Percentiles rank a stretch among this genome's conserved stretches.
Evolutionary conservation across 2,797 vertebrate species (phyloP).

Genomic region (Brachyalestes nurse): DNA sequence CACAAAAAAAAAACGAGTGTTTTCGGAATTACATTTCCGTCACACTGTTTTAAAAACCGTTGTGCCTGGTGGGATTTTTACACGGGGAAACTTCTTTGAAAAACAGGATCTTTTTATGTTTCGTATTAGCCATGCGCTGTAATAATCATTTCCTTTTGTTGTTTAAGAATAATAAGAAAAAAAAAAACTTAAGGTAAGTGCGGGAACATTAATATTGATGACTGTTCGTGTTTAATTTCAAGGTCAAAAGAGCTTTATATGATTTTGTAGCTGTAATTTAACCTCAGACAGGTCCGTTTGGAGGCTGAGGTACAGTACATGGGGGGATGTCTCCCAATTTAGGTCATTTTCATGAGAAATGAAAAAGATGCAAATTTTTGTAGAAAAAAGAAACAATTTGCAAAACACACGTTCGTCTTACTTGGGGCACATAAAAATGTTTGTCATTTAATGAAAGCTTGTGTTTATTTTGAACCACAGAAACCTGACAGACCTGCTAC

Average conservation of each 20-base stretch:
- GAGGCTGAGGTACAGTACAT: background rate
- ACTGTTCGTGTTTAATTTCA: slow-evolving; percentile 36
- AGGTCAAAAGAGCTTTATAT: slow-evolving; percentile 27
- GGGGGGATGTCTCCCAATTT: too few relatives aligned
- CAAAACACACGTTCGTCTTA: too few relatives aligned
- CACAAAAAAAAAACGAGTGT: slow-evolving; percentile 67
- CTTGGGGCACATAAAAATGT: too few relatives aligned
- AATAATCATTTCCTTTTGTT: slow-evolving; percentile 81
- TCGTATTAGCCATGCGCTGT: slow-evolving; percentile 74
- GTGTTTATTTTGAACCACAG: too few relatives aligned
- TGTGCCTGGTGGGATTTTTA: slow-evolving; percentile 79
- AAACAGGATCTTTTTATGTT: slow-evolving; percentile 77
- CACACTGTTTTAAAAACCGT: slow-evolving; percentile 75
- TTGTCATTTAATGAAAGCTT: too few relatives aligned
- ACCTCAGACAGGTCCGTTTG: background rate
- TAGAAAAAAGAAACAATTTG: too few relatives aligned
- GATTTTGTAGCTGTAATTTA: slow-evolving; percentile 19
- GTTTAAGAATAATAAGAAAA: slow-evolving; percentile 65
- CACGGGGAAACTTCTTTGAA: slow-evolving; percentile 62
- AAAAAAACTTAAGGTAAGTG: slow-evolving; percentile 67
- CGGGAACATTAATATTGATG: slow-evolving; percentile 74
- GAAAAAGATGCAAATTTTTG: too few relatives aligned
- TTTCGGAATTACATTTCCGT: slow-evolving; percentile 71
- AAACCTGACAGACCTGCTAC: too few relatives aligned
- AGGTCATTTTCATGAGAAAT: too few relatives aligned